These are phyloP conservation scores for Grammomys surdaster DNA, from an alignment of 2,113 vertebrate genomes.

Conservation along the genomic window DNA sequence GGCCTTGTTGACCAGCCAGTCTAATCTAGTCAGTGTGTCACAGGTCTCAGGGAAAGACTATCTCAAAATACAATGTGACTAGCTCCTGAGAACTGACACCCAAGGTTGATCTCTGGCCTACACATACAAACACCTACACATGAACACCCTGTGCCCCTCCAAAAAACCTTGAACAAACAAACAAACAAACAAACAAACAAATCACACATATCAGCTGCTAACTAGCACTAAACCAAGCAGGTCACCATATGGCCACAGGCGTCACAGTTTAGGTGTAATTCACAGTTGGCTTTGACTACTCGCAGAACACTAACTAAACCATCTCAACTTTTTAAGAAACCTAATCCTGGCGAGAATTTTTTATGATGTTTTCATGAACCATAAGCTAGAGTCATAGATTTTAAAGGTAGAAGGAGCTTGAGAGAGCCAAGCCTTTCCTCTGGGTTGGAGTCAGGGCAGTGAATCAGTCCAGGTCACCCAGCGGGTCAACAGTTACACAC, in stretches of 20 bases:
- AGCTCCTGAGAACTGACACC: not conserved
- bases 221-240: not conserved
- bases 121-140: too few relatives aligned
- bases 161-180: not conserved
- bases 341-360: not conserved
- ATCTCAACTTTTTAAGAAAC: not conserved
- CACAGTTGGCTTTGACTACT: not conserved
- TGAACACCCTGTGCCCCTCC: not conserved
- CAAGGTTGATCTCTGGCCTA: not conserved
- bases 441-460: not conserved
- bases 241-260: not conserved
- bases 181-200: not conserved
- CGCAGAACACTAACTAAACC: not conserved
- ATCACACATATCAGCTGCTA: not conserved
- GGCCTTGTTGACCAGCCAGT: not conserved
- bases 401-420: not conserved
- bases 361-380: not conserved
- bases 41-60: not conserved
- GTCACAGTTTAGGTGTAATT: not conserved
- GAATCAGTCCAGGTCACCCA: constrained; percentile 6
- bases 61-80: not conserved
- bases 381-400: not conserved
- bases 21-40: too few relatives aligned
- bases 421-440: not conserved
- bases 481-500: not conserved